These are phyloP conservation scores for Agrilus cyanescens DNA, from an alignment of 2,888 invertebrate species.

Conservation along the genomic window DNA sequence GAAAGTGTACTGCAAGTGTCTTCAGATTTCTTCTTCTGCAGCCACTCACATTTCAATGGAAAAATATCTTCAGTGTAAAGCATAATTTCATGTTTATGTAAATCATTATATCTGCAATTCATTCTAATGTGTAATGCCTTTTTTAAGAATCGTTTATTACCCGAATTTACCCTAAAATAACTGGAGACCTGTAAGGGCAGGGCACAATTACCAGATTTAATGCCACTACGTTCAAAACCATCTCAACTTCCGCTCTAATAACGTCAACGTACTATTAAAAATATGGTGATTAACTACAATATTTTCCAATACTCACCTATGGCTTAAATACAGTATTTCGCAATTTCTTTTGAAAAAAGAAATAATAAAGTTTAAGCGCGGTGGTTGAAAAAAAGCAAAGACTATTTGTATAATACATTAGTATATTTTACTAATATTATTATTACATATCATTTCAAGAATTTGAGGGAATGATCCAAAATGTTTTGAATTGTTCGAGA, in stretches of 20 bases:
- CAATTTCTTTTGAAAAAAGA: too few relatives aligned
- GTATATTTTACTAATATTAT: too few relatives aligned
- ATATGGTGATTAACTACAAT: conserved; percentile 1
- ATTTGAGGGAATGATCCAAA: too few relatives aligned
- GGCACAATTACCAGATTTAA: conserved; percentile 9
- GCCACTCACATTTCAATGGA: conserved; percentile 11
- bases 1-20: too few relatives aligned
- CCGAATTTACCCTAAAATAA: conserved; percentile 6
- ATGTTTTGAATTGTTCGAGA: too few relatives aligned
- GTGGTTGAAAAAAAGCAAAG: too few relatives aligned
- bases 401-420: too few relatives aligned
- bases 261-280: conserved; percentile 13
- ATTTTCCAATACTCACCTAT: too few relatives aligned
- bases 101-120: background rate
- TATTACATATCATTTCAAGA: too few relatives aligned
- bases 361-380: too few relatives aligned
- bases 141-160: background rate
- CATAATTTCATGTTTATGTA: conserved; percentile 6
- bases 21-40: background rate
- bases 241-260: conserved; percentile 15
- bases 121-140: background rate
- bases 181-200: conserved; percentile 9
- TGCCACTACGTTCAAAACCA: conserved; percentile 10
- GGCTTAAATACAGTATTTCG: too few relatives aligned
- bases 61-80: conserved; percentile 6